These are phyloP conservation scores for Spisula subtruncata DNA, from an alignment of 2,888 invertebrate species.

Conservation along the genomic window DNA sequence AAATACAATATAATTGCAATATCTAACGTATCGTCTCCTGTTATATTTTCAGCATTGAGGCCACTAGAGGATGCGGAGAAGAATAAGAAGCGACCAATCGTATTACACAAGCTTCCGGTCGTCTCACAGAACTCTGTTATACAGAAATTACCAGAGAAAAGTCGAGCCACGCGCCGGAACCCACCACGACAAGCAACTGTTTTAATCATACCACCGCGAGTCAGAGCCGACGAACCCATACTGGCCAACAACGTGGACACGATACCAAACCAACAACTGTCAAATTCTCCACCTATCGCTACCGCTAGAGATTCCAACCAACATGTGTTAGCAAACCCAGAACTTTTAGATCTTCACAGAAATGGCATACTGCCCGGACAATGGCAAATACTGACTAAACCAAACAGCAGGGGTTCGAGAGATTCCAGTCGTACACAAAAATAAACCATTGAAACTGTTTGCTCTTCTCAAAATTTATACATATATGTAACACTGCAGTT, in stretches of 20 bases:
- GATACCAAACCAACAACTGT: conserved; percentile 12
- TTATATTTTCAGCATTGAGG: conserved; percentile 55
- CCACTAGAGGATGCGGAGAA: conserved; percentile 66
- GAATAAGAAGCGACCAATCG: conserved; percentile 41
- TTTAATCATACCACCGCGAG: conserved; percentile 46
- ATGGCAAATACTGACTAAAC: conserved; percentile 50
- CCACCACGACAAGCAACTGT: conserved; percentile 37
- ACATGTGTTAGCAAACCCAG: conserved; percentile 43
- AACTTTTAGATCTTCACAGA: conserved; percentile 53
- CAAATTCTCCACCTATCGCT: conserved; percentile 26
- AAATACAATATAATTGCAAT: too few relatives aligned
- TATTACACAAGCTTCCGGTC: conserved; percentile 62
- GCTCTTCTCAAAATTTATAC: background rate
- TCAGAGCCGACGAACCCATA: conserved; percentile 27
- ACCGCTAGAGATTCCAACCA: background rate
- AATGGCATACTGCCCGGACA: conserved; percentile 60
- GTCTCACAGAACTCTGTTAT: conserved; percentile 28
- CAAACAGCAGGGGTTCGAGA: conserved; percentile 14
- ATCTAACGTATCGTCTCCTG: too few relatives aligned
- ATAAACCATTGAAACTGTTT: background rate
- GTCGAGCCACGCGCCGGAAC: background rate
- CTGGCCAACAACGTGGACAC: conserved; percentile 37
- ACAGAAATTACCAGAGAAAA: background rate
- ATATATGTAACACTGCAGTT: background rate
- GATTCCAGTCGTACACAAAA: background rate